Conservation (phyloP, 2,888 invertebrate species). For the Miltochrista miniata region DNA sequence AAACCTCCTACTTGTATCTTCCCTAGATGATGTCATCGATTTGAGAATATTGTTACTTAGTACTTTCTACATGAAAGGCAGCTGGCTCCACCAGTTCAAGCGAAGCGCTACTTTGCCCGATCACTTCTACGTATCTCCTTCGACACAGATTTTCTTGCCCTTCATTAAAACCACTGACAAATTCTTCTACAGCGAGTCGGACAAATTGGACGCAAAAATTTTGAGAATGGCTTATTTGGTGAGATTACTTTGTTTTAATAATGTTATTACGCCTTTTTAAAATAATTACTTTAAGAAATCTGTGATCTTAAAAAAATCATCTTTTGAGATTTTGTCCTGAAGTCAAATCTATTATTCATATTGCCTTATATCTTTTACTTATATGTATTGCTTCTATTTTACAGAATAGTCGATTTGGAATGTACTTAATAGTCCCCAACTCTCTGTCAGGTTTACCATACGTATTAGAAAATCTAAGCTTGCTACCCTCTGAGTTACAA, state of each 20-base stretch:
- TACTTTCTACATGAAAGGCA: slow-evolving; percentile 91
- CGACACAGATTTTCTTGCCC: slow-evolving; percentile 70
- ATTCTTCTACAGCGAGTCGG: slow-evolving; percentile 86
- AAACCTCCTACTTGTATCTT: too few species aligned
- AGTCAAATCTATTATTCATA: too few species aligned
- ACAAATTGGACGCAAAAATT: slow-evolving; percentile 87
- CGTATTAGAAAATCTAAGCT: slow-evolving; percentile 82
- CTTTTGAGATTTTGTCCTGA: too few species aligned
- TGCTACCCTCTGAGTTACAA: slow-evolving; percentile 82
- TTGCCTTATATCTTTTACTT: background rate
- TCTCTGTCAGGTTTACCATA: slow-evolving; percentile 84
- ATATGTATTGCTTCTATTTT: background rate
- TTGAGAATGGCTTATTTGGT: slow-evolving; percentile 89
- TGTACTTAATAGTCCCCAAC: slow-evolving; percentile 89
- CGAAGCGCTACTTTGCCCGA: slow-evolving; percentile 82
- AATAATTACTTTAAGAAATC: background rate
- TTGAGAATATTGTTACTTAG: slow-evolving; percentile 88
- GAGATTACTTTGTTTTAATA: slow-evolving; percentile 31
- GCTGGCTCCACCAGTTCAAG: slow-evolving; percentile 88
- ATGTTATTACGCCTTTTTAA: too few species aligned
- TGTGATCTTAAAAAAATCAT: too few species aligned
- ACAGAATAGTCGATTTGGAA: slow-evolving; percentile 88
- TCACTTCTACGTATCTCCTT: slow-evolving; percentile 84
- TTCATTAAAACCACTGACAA: slow-evolving; percentile 88
- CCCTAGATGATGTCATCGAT: slow-evolving; percentile 81